Conservation (phyloP, 2,888 invertebrate genomes). For the Phlogophora meticulosa region DNA sequence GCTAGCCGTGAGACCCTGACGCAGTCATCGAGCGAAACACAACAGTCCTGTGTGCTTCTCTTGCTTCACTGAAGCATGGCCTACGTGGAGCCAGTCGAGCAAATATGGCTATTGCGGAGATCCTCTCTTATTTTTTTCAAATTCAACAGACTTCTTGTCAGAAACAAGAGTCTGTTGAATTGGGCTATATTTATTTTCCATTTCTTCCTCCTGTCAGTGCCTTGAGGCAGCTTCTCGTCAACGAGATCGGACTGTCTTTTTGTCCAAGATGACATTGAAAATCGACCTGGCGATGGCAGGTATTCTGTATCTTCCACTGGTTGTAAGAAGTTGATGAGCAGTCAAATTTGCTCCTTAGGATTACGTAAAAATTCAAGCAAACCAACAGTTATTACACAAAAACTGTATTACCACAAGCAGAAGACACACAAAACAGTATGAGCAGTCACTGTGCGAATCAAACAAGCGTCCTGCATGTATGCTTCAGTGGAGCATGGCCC, state of each 20-base stretch:
- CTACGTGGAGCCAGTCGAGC: slow-evolving; percentile 70
- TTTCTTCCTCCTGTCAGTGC: neutral
- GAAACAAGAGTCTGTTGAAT: neutral
- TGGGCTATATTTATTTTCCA: neutral
- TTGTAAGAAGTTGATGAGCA: too few species aligned
- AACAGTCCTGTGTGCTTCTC: slow-evolving; percentile 52
- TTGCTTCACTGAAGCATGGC: slow-evolving; percentile 76
- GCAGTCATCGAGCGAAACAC: slow-evolving; percentile 68
- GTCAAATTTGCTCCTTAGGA: too few species aligned
- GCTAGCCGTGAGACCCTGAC: slow-evolving; percentile 48
- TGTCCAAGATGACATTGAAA: too few species aligned
- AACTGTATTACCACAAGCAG: slow-evolving; percentile 26
- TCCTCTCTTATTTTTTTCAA: too few species aligned
- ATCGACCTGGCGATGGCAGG: too few species aligned
- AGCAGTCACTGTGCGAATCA: slow-evolving; percentile 73
- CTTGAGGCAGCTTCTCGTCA: too few species aligned
- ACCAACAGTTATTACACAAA: slow-evolving; percentile 21
- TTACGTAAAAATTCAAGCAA: slow-evolving; percentile 1
- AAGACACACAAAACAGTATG: slow-evolving; percentile 51
- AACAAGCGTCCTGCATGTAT: slow-evolving; percentile 66
- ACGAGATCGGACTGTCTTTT: too few species aligned
- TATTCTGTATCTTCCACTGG: too few species aligned
- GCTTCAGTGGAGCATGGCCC: slow-evolving; percentile 79
- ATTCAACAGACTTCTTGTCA: too few species aligned
- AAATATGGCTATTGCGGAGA: slow-evolving; percentile 16